Evolutionary conservation across 2,797 vertebrate species (phyloP).

Genomic region (Ptychobarbus kaznakovi): DNA sequence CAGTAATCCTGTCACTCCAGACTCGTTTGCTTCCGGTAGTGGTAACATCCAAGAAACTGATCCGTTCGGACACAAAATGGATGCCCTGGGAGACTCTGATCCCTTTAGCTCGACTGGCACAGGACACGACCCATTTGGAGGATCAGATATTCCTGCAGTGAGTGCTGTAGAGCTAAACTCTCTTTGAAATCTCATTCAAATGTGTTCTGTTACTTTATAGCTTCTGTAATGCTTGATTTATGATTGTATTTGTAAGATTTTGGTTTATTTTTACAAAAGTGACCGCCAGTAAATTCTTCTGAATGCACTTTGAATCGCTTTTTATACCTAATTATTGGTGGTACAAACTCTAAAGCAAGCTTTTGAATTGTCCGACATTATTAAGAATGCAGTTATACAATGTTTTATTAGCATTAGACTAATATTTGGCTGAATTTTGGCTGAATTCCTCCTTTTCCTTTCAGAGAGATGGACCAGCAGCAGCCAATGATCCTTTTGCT

Average conservation of each 20-base stretch:
- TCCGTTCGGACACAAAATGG: slow-evolving; percentile 69
- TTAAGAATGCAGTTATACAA: background rate
- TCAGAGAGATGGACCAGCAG: slow-evolving; percentile 80
- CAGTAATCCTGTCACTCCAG: slow-evolving; percentile 62
- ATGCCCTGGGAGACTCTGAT: slow-evolving; percentile 65
- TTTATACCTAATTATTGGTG: background rate
- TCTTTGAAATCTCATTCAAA: background rate
- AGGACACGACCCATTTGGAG: slow-evolving; percentile 73
- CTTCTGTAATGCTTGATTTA: background rate
- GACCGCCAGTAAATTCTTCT: background rate
- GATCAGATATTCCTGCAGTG: slow-evolving; percentile 69
- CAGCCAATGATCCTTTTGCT: slow-evolving; percentile 93
- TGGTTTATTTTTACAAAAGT: background rate
- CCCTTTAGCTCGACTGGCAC: slow-evolving; percentile 73
- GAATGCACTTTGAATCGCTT: background rate
- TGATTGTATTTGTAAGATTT: background rate
- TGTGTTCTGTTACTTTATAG: background rate
- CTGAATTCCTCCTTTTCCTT: background rate
- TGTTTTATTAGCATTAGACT: background rate
- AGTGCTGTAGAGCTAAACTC: slow-evolving; percentile 49
- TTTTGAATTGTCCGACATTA: background rate
- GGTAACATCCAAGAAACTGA: slow-evolving; percentile 56
- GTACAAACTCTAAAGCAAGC: background rate
- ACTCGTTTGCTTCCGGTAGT: slow-evolving; percentile 58
- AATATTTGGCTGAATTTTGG: background rate